phyloP scores from a whole-genome alignment of 2,888 invertebrate genomes.

The Plebejus anna region DNA sequence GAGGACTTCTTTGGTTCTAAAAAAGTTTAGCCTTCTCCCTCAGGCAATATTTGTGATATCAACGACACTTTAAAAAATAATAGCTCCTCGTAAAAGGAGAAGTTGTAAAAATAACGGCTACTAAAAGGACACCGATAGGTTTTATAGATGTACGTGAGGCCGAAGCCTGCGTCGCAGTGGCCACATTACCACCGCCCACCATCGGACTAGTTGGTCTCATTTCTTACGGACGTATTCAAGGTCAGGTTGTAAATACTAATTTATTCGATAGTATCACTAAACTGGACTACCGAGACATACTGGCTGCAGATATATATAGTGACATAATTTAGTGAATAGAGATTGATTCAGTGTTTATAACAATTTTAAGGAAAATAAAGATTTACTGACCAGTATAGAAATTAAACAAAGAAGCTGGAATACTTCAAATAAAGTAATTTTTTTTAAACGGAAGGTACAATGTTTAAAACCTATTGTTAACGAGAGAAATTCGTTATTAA shows the following conservation, averaged over 20 bases:
- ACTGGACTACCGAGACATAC: conserved; percentile 8
- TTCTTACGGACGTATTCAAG: conserved; percentile 13
- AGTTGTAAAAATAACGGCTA: not conserved
- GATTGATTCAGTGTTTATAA: not conserved
- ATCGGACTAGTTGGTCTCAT: conserved; percentile 7
- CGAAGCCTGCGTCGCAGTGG: not conserved
- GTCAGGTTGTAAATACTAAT: conserved; percentile 27
- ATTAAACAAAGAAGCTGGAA: not conserved
- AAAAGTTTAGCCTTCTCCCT: not conserved
- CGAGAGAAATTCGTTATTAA: too few species aligned
- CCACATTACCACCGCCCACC: conserved; percentile 25
- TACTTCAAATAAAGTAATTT: too few species aligned
- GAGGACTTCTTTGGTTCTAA: not conserved
- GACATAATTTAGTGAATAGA: not conserved
- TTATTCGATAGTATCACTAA: conserved; percentile 16
- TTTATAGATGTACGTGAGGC: not conserved
- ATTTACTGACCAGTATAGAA: not conserved
- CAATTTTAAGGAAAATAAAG: not conserved
- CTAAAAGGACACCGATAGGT: not conserved
- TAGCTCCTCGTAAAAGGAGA: not conserved
- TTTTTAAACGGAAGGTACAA: too few species aligned
- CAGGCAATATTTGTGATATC: not conserved
- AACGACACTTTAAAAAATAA: not conserved
- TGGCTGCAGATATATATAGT: conserved; percentile 10
- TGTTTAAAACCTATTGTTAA: too few species aligned